A percentile compares a stretch with the other conserved stretches of the same genome.
Conservation (phyloP, 2,888 invertebrate genomes). For the Caenorhabditis virilis region DNA sequence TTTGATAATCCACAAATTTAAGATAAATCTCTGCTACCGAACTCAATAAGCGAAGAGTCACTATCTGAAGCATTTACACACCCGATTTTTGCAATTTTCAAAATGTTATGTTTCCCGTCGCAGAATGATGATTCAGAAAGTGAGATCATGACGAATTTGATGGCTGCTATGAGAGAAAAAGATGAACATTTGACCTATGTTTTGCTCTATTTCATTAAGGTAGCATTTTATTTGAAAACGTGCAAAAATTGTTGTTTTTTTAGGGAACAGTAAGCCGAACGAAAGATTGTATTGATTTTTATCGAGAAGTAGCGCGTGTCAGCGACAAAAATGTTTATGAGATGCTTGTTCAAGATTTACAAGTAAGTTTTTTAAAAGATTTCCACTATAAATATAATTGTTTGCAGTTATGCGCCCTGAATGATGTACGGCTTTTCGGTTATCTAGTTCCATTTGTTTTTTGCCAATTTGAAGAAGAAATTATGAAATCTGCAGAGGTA, state of each 20-base stretch:
- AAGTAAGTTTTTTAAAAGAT: too few relatives aligned
- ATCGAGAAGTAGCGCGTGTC: slow-evolving; percentile 75
- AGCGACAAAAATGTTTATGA: slow-evolving; percentile 72
- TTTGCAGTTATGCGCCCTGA: slow-evolving; percentile 74
- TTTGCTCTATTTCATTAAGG: slow-evolving; percentile 52
- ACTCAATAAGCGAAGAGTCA: slow-evolving; percentile 15
- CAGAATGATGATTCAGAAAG: slow-evolving; percentile 21
- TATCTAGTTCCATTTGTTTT: slow-evolving; percentile 92
- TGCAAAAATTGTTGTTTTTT: slow-evolving; percentile 3
- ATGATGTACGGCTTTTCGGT: slow-evolving; percentile 25
- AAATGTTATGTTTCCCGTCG: slow-evolving; percentile 28
- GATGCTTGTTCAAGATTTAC: slow-evolving; percentile 80
- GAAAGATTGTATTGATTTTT: slow-evolving; percentile 80
- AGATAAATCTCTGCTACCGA: slow-evolving; percentile 27
- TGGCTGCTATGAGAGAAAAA: slow-evolving; percentile 56
- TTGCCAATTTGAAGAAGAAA: slow-evolving; percentile 73
- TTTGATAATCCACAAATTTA: not conserved
- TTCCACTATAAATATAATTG: too few relatives aligned
- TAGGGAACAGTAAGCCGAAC: slow-evolving; percentile 10
- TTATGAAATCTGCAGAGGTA: slow-evolving; percentile 4
- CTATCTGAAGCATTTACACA: slow-evolving; percentile 25
- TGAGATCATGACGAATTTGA: slow-evolving; percentile 38
- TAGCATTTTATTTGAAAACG: not conserved
- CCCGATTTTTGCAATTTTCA: slow-evolving; percentile 24
- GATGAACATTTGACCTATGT: slow-evolving; percentile 41